phyloP scores from a whole-genome alignment of 92 coral and sea anemone species.

The Epizoanthus illoricatus region DNA sequence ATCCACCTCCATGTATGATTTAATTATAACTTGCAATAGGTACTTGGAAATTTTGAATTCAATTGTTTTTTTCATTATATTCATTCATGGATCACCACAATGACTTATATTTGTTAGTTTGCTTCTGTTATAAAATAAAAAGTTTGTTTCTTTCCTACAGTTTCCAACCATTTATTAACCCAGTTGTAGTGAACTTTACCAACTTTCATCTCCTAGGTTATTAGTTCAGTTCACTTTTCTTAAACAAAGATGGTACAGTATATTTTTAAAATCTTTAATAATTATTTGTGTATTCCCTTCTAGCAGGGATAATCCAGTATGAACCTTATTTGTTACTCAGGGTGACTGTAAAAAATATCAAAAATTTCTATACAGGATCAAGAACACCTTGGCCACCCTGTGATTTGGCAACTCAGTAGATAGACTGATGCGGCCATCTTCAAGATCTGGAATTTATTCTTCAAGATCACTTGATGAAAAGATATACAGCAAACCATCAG shows the following conservation, averaged over 20 bases:
- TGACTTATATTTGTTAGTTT: no score
- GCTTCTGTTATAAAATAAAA: no score
- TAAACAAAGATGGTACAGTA: neutral
- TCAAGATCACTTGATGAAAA: slow-evolving; percentile 4
- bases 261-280: neutral
- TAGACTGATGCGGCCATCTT: slow-evolving; percentile 14
- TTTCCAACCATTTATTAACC: no score
- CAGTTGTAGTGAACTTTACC: no score
- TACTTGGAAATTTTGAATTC: no score
- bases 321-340: neutral
- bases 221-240: no score
- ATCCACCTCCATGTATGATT: no score
- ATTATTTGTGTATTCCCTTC: neutral
- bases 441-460: slow-evolving; percentile 22
- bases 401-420: neutral
- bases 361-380: neutral
- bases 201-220: no score
- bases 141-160: no score
- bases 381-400: neutral
- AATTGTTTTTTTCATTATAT: no score
- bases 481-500: neutral
- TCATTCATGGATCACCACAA: no score
- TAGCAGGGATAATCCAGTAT: neutral
- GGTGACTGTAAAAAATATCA: neutral
- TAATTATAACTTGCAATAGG: no score